These are phyloP conservation scores for Aurelia sp. DNA, from an alignment of 30 jellyfish, hydroid and myxozoan species.

Conservation along the genomic window DNA sequence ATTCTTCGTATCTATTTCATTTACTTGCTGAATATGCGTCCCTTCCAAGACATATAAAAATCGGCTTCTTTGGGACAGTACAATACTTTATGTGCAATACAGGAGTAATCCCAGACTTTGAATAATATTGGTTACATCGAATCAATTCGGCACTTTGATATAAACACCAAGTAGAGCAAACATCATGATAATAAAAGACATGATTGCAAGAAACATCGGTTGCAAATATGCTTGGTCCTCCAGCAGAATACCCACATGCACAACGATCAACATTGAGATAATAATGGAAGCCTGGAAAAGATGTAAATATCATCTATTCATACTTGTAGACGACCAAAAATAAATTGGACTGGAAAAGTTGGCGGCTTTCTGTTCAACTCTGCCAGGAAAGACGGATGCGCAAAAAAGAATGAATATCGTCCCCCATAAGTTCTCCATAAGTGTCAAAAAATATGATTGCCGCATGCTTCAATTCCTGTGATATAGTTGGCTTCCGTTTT, in stretches of 20 bases:
- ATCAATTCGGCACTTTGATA: slow-evolving; percentile 7
- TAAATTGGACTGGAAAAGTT: too few species aligned
- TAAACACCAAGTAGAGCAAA: slow-evolving; percentile 5
- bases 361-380: too few species aligned
- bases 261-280: slow-evolving; percentile 8
- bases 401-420: too few species aligned
- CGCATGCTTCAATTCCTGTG: too few species aligned
- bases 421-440: too few species aligned
- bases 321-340: too few species aligned
- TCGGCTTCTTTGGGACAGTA: neutral
- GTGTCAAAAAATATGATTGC: too few species aligned
- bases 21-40: too few species aligned
- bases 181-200: slow-evolving; percentile 2
- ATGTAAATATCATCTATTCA: neutral
- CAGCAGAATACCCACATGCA: slow-evolving; percentile 2
- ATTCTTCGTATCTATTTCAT: too few species aligned
- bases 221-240: slow-evolving; percentile 22
- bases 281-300: slow-evolving; percentile 26
- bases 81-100: neutral
- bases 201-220: slow-evolving; percentile 7
- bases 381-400: too few species aligned
- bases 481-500: too few species aligned
- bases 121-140: neutral
- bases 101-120: neutral
- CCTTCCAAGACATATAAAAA: too few species aligned